phyloP scores from a whole-genome alignment of 2,113 vertebrate genomes.

The Isichthys henryi region DNA sequence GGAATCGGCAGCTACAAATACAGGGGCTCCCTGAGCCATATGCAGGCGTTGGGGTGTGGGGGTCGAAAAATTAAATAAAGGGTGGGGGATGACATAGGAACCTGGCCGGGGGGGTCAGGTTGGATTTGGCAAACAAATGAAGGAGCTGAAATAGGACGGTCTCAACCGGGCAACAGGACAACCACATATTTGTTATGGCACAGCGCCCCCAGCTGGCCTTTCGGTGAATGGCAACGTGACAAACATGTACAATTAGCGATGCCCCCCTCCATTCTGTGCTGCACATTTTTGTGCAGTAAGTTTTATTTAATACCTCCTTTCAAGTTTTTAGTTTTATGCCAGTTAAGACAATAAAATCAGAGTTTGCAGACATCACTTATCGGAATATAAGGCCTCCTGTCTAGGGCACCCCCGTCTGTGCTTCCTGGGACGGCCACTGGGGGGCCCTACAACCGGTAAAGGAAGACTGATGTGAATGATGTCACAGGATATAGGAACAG shows the following conservation, averaged over 20 bases:
- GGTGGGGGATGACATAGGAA: not conserved
- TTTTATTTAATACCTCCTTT: not conserved
- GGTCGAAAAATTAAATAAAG: not conserved
- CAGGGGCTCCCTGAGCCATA: not conserved
- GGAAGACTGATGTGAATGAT: not conserved
- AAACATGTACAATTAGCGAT: not conserved
- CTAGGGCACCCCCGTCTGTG: not conserved
- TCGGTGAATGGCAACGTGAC: not conserved
- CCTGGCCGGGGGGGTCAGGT: not conserved
- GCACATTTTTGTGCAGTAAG: not conserved
- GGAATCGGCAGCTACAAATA: not conserved
- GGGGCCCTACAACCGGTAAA: not conserved
- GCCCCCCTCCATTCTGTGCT: not conserved
- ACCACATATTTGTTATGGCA: not conserved
- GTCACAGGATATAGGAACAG: not conserved
- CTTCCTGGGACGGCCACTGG: not conserved
- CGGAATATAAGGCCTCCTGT: not conserved
- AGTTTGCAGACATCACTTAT: not conserved
- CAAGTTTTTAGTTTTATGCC: not conserved
- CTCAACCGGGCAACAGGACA: not conserved
- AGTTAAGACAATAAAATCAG: not conserved
- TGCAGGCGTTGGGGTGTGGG: too few relatives aligned
- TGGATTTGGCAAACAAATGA: not conserved
- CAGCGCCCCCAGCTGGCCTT: not conserved
- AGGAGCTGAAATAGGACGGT: constrained; percentile 9